Base-by-base conservation (phyloP, 2,113 vertebrate genomes). In the Stigmatopora argus region DNA sequence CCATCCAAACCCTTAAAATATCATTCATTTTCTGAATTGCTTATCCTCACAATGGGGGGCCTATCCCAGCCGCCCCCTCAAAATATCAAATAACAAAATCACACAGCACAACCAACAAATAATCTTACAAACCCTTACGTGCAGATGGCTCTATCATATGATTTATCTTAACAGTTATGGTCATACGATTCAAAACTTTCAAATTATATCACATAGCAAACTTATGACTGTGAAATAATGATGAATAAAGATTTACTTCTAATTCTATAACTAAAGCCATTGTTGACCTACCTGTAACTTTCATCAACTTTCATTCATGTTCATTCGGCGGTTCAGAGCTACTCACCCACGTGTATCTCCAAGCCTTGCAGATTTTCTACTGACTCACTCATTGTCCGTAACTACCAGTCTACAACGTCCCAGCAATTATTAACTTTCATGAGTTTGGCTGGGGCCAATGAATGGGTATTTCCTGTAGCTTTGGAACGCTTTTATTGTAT, bases 371-470 rank as follows among this genome's bases (percentile, higher is more conserved):
- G 38, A 8, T 6, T 13, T 1, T 49, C 19, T 4, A 69, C 60
- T 60, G 49, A 41, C 56, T 13, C 5, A 48, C 56, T n/a, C 47
- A 17, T 1, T 58, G 56, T 41, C 9, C 0, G 12, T 5, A 23
- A 38, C 19, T 11, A 34, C 1, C 9, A 71, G 26, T 62, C 31
- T 47, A 44, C 41, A 18, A 45, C 49, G 38, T 21, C 41, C 19
- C 59, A 69, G 15, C 46, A 81, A 82, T 83, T 0, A 80, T 83
- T 86, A 79, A 86, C 82, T 65, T 35, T 31, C 5, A 57, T 19
- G 7, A 66, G 26, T 35, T 18, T 56, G 23, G 26, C 53, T 56
- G 23, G 23, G 53, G 23, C 23, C 38, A 8, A 31, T 31, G 23
- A 31, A 23, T 15, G 8, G 7, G n/a, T 60, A 60, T 60, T 35